A percentile compares a stretch with the other conserved stretches of the same genome.
Evolutionary conservation across 2,888 invertebrate genomes (phyloP).

Genomic region (Elmis aenea): DNA sequence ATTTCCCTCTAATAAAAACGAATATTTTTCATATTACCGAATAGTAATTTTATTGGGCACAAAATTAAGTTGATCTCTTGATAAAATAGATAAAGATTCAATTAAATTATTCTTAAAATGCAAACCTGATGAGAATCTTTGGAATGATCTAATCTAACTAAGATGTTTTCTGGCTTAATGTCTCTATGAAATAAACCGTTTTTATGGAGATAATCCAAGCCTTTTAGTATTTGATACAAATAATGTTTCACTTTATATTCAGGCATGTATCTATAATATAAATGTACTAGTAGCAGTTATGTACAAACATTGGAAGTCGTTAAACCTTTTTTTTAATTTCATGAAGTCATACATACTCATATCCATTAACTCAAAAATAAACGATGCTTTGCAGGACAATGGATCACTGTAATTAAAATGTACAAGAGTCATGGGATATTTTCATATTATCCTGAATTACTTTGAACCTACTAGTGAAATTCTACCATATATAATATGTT

Average conservation of each 20-base stretch:
- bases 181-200: conserved; percentile 63
- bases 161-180: conserved; percentile 67
- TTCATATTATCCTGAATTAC: conserved; percentile 16
- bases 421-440: conserved; percentile 12
- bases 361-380: conserved; percentile 66
- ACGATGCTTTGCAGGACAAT: conserved; percentile 52
- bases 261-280: conserved; percentile 44
- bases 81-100: no score
- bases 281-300: conserved; percentile 8
- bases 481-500: conserved; percentile 61
- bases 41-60: conserved; percentile 1
- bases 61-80: no score
- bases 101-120: not conserved
- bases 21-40: no score
- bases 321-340: conserved; percentile 49
- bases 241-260: conserved; percentile 54
- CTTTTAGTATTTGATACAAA: conserved; percentile 57
- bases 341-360: conserved; percentile 64
- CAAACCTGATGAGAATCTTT: conserved; percentile 1
- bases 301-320: conserved; percentile 10
- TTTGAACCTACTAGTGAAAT: conserved; percentile 55
- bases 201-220: conserved; percentile 58
- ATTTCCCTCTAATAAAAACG: conserved; percentile 42
- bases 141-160: conserved; percentile 54
- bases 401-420: conserved; percentile 49